Evolutionary conservation across 1,140 invertebrate genomes (phyloP).

Genomic region (Trichonephila inaurata): DNA sequence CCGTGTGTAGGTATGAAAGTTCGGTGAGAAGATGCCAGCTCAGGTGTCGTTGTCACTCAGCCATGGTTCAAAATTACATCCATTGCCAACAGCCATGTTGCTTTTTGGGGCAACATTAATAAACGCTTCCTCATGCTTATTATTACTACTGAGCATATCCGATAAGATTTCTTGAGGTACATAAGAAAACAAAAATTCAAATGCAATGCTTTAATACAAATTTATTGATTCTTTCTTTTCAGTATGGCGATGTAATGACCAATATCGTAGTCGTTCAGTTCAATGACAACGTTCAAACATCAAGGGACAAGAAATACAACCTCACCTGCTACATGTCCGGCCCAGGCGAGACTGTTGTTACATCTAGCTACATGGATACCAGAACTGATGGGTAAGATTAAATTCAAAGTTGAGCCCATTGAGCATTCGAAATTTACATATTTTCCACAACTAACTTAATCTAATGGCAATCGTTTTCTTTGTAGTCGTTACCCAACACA

Average conservation of each 20-base stretch:
- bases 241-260: slow-evolving; percentile 95
- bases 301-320: slow-evolving; percentile 94
- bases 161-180: too few relatives aligned
- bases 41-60: too few relatives aligned
- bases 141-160: too few relatives aligned
- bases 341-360: slow-evolving; percentile 94
- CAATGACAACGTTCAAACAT: slow-evolving; percentile 94
- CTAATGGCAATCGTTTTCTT: slow-evolving; percentile 2
- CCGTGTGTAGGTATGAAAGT: too few relatives aligned
- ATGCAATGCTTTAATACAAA: not conserved
- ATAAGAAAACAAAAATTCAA: too few relatives aligned
- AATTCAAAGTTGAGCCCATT: not conserved
- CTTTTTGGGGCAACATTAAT: too few relatives aligned
- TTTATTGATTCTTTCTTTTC: not conserved
- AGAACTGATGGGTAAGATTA: slow-evolving; percentile 83
- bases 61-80: too few relatives aligned
- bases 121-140: too few relatives aligned
- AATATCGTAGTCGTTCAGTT: slow-evolving; percentile 97
- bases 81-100: too few relatives aligned
- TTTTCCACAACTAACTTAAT: not conserved
- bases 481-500: slow-evolving; percentile 90
- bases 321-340: slow-evolving; percentile 93
- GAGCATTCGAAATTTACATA: not conserved
- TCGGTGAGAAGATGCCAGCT: too few relatives aligned
- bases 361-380: slow-evolving; percentile 95